Percentiles rank a stretch among this genome's conserved stretches.
Evolutionary conservation across 2,113 vertebrate genomes (phyloP).

Genomic region (Ceuthmochares aereus): DNA sequence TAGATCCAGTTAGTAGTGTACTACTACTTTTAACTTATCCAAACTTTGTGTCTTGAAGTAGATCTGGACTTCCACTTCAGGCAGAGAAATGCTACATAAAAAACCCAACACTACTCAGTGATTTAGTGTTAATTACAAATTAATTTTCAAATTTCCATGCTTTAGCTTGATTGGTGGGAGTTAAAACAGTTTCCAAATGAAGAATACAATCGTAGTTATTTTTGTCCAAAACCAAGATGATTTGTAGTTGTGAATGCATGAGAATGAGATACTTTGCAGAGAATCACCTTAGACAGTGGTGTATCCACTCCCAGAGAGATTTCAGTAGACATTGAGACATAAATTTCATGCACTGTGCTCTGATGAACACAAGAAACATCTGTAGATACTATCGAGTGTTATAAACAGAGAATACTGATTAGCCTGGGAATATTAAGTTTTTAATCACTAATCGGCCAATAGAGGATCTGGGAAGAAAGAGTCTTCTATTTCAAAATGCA

Average conservation of each 20-base stretch:
- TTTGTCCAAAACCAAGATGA: conserved; percentile 3
- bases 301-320: conserved; percentile 1
- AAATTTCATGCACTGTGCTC: conserved; percentile 51
- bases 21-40: not conserved
- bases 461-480: not conserved
- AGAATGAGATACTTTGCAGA: conserved; percentile 23
- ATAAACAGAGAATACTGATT: conserved; percentile 50
- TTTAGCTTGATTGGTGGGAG: not conserved
- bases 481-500: not conserved
- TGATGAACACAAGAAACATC: conserved; percentile 54
- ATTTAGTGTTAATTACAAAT: not conserved
- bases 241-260: not conserved
- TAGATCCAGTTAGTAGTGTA: not conserved
- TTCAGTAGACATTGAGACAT: conserved; percentile 59
- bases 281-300: conserved; percentile 34
- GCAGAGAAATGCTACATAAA: not conserved
- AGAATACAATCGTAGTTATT: not conserved
- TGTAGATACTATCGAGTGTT: conserved; percentile 29
- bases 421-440: not conserved
- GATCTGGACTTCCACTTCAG: not conserved
- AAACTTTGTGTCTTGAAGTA: not conserved
- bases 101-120: not conserved
- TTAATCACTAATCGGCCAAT: not conserved
- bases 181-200: not conserved
- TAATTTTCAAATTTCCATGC: not conserved